Conservation (phyloP, 2,797 vertebrate genomes). For the Sebastes umbrosus region DNA sequence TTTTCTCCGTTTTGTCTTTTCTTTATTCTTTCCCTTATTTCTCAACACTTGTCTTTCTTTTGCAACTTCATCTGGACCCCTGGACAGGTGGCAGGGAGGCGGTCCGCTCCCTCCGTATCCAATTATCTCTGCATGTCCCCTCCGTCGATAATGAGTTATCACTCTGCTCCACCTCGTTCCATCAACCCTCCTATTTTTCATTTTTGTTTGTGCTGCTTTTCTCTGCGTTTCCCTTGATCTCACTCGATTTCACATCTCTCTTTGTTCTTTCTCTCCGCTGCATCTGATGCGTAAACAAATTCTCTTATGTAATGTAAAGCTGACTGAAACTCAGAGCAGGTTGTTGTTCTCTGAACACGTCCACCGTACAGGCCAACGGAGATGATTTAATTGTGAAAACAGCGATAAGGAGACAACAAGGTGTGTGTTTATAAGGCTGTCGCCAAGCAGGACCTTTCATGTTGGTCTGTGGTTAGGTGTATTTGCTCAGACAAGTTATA, state of each 20-base stretch:
- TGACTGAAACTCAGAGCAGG: background rate
- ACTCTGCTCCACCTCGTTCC: background rate
- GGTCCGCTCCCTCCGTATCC: background rate
- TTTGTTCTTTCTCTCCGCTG: background rate
- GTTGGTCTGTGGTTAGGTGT: background rate
- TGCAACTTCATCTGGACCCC: conserved; percentile 3
- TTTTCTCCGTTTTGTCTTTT: background rate
- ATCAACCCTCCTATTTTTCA: background rate
- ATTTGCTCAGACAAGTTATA: background rate
- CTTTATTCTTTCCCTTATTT: background rate
- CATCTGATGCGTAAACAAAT: background rate
- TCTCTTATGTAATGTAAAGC: background rate
- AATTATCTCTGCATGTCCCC: conserved; percentile 31
- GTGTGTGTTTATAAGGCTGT: background rate
- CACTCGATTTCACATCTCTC: background rate
- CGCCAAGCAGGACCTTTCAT: background rate
- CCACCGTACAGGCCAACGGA: background rate
- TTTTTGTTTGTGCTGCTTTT: conserved; percentile 1
- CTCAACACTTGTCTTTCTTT: background rate
- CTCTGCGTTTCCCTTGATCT: conserved; percentile 10
- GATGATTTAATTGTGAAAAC: background rate
- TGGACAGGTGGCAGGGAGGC: background rate
- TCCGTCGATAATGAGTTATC: conserved; percentile 21
- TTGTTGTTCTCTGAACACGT: background rate
- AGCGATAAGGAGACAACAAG: background rate